Base-by-base conservation (phyloP, 2,797 vertebrate genomes). In the Rhinophrynus dorsalis region DNA sequence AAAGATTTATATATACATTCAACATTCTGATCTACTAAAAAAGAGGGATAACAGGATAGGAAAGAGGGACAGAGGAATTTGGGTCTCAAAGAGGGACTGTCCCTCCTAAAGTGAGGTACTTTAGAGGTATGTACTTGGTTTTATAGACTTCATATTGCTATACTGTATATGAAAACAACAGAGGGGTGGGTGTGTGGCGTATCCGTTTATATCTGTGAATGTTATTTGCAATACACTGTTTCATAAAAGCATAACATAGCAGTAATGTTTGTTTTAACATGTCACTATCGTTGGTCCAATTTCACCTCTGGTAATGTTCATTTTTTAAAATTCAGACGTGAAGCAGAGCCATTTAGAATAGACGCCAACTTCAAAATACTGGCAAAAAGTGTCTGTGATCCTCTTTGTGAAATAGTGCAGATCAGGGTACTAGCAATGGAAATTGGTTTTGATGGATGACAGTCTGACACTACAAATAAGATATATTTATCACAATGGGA, bases 361-460 rank as follows among this genome's bases (percentile, higher is more conserved):
- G 48, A 32, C 40, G 6, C 57, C 42, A 33, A 24, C 21, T 27
- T 54, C n/a, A 8, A 54, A 30, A 45, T 21, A 55, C 26, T 47
- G 50, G 11, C n/a, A 40, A 21, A 27, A 54, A 47, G 10, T 38
- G 24, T 18, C 3, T 55, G 26, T 18, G 15, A 26, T 54, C 11
- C 21, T 69, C 13, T 12, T 11, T 21, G 26, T 69, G 48, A 69
- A 54, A 21, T 29, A 55, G 11, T 11, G 30, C 48, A 55, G 48
- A 47, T 33, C 6, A 7, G 11, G 21, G 29, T 18, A 21, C 21
- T 12, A 13, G n/a, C 27, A 58, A 54, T 55, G 29, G 10, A 47
- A 70, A 70, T 45, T 62, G 50, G 62, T 54, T 30, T 55, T 70
- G 67, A 55, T 62, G n/a, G 38, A 70, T 62, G 58, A 54, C 37